phyloP scores from a whole-genome alignment of 2,113 vertebrate genomes.

The Saguinus midas region DNA sequence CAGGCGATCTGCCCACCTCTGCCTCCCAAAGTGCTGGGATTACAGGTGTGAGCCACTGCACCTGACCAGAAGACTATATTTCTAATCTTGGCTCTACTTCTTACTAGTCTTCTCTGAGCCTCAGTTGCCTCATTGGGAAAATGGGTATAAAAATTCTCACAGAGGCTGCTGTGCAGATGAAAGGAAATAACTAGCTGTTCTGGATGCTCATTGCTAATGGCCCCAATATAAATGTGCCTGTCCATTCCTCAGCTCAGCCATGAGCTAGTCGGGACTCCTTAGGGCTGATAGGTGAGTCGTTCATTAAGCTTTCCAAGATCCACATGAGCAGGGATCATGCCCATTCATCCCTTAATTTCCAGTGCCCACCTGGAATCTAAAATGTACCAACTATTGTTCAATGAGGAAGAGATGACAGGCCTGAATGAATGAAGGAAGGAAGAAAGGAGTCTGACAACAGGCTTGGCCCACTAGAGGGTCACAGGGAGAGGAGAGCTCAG shows the following conservation, averaged over 20 bases:
- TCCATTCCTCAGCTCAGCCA: background rate
- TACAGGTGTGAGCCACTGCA: too few relatives aligned
- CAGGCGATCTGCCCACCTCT: too few relatives aligned
- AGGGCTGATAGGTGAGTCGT: background rate
- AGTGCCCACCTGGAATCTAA: background rate
- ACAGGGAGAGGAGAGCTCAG: rapidly evolving
- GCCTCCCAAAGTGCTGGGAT: too few relatives aligned
- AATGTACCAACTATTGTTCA: background rate
- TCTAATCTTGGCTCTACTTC: background rate
- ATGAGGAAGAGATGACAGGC: background rate
- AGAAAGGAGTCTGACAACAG: background rate
- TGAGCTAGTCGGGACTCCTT: background rate
- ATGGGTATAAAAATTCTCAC: background rate
- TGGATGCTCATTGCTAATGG: background rate
- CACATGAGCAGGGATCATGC: rapidly evolving
- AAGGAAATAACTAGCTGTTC: background rate
- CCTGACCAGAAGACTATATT: background rate
- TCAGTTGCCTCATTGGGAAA: background rate
- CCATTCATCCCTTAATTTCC: background rate
- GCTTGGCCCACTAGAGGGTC: rapidly evolving
- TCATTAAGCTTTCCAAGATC: background rate
- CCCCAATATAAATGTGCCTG: background rate
- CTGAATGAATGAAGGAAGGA: background rate
- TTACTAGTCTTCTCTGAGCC: background rate
- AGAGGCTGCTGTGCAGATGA: background rate